Conservation (phyloP, 2,113 vertebrate species). For the Galbula dea region DNA sequence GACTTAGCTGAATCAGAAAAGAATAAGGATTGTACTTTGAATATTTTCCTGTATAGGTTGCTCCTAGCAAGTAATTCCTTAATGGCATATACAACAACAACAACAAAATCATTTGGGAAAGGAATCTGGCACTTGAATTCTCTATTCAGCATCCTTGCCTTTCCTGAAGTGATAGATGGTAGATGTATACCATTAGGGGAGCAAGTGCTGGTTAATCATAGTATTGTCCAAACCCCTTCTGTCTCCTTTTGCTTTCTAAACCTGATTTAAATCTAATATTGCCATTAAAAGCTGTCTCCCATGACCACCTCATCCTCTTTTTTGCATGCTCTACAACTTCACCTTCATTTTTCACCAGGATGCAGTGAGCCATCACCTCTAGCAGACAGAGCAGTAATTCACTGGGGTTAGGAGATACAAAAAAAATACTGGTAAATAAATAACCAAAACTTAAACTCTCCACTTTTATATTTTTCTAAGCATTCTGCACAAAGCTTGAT, state of each 20-base stretch:
- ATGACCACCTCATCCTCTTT: not conserved
- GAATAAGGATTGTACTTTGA: not conserved
- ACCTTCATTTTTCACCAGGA: not conserved
- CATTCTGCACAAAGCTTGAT: not conserved
- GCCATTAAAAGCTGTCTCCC: not conserved
- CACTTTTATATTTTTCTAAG: not conserved
- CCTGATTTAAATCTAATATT: not conserved
- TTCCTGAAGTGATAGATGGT: not conserved
- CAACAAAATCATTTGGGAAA: not conserved
- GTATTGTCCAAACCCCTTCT: not conserved
- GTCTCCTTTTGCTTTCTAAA: not conserved
- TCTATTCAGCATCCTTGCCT: not conserved
- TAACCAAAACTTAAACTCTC: not conserved
- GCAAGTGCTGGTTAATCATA: not conserved
- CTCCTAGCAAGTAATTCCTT: conserved; percentile 15
- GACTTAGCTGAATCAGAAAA: conserved; percentile 29
- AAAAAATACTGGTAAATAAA: not conserved
- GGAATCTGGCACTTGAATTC: not conserved
- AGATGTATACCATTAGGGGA: not conserved
- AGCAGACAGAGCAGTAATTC: not conserved
- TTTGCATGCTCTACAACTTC: not conserved
- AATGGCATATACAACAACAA: not conserved
- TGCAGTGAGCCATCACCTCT: not conserved
- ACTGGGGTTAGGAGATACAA: not conserved
- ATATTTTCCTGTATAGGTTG: not conserved